Evolutionary conservation across 2,888 invertebrate species (phyloP).

Genomic region (Epirrhoe alternata): DNA sequence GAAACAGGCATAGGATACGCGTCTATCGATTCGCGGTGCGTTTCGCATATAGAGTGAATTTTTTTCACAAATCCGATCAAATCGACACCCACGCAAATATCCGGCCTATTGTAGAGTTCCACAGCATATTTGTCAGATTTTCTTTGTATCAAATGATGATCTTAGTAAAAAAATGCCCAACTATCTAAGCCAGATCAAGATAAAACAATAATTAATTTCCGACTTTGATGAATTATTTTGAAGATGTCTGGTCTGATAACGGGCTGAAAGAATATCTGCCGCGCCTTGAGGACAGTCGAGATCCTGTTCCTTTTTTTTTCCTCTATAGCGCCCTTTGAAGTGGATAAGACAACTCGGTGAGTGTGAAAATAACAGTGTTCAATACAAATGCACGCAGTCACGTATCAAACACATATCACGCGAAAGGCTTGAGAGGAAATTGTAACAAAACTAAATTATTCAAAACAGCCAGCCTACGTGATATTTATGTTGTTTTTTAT

Average conservation of each 20-base stretch:
- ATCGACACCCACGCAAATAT: slow-evolving; percentile 56
- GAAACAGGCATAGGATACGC: slow-evolving; percentile 50
- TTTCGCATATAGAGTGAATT: slow-evolving; percentile 61
- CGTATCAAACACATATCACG: slow-evolving; percentile 57
- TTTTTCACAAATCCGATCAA: slow-evolving; percentile 65
- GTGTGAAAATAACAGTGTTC: background rate
- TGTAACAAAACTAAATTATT: slow-evolving; percentile 56
- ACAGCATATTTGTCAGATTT: slow-evolving; percentile 13
- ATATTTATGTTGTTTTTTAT: slow-evolving; percentile 17
- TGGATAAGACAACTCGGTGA: background rate
- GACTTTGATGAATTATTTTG: too few relatives aligned
- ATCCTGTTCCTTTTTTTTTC: too few relatives aligned
- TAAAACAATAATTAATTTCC: too few relatives aligned
- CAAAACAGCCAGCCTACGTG: slow-evolving; percentile 50
- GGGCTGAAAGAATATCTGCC: too few relatives aligned
- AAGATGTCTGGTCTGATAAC: too few relatives aligned
- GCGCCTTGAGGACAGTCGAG: too few relatives aligned
- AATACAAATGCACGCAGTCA: slow-evolving; percentile 37
- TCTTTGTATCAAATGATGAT: background rate
- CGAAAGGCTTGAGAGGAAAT: slow-evolving; percentile 31
- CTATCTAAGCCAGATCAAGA: too few relatives aligned
- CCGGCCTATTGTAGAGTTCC: slow-evolving; percentile 20
- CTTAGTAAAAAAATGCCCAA: too few relatives aligned
- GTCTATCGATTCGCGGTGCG: slow-evolving; percentile 57
- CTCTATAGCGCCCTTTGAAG: background rate